phyloP scores from a whole-genome alignment of 2,888 invertebrate genomes.

The Latrodectus elegans region DNA sequence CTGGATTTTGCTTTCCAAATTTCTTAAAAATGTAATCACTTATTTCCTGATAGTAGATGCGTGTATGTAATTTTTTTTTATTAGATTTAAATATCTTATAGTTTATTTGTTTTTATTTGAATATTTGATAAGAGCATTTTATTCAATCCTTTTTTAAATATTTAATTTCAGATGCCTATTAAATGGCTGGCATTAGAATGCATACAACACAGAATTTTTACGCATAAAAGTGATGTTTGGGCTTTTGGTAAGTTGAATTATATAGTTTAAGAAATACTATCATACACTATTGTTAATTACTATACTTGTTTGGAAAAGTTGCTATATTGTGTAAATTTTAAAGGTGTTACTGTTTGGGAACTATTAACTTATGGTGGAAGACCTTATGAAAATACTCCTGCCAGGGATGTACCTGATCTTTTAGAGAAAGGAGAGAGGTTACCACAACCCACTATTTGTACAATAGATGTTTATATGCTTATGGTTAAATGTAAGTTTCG shows the following conservation, averaged over 20 bases:
- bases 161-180: slow-evolving; percentile 85
- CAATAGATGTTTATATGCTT: slow-evolving; percentile 96
- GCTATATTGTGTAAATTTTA: neutral
- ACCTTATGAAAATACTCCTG: slow-evolving; percentile 93
- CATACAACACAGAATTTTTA: slow-evolving; percentile 95
- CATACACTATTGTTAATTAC: neutral
- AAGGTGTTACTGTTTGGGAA: slow-evolving; percentile 96
- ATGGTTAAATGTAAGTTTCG: slow-evolving; percentile 87
- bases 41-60: neutral
- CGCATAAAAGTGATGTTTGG: slow-evolving; percentile 99
- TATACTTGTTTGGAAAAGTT: neutral
- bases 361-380: slow-evolving; percentile 94
- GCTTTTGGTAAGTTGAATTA: slow-evolving; percentile 83
- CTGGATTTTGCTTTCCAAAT: too few relatives aligned
- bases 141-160: neutral
- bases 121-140: neutral
- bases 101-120: neutral
- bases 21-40: neutral
- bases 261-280: neutral
- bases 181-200: slow-evolving; percentile 99
- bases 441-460: slow-evolving; percentile 93
- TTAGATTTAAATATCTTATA: too few relatives aligned
- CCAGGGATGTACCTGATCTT: slow-evolving; percentile 92
- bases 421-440: slow-evolving; percentile 95
- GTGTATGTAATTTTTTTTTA: too few relatives aligned